Evolutionary conservation across 2,888 invertebrate species (phyloP), one percentile per base, ranked within the genome.

Genomic region (Scrobipalpa costella): DNA sequence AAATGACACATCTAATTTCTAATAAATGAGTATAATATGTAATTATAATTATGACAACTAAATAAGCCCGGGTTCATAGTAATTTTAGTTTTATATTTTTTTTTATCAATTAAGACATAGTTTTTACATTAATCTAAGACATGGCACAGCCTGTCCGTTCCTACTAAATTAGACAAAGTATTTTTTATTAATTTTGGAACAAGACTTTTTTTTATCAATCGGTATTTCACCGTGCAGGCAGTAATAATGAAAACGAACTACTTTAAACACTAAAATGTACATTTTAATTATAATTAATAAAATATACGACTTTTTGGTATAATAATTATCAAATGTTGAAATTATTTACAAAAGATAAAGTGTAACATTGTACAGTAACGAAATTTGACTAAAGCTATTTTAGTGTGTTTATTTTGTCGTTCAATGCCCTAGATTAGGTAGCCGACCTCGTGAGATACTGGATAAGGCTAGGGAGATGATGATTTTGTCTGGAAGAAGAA

Each of bases 151-250:
- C 86, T 71, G 80, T 73, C 70, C 55, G 68, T 72, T 71, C 73
- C 73, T 69, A 70, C 68, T 68, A 55, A 62, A 67, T 69, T 70
- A 72, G 73, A 70, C 73, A 69, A 72, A 69, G 65, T 58, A 60
- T 68, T 66, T 61, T 57, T 62, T 44, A 44, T 44, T 44, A n/a
- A 44, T 7, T 27, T 64, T 55, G 50, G 58, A 61, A 52, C 50
- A 52, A 21, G 49, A 17, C 11, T 57, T 47, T 57, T n/a, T 63
- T 63, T 63, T 65, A 52, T 55, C 63, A 66, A 68, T 88, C 88
- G 88, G 86, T 88, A 88, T 86, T 88, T 83, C 89, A 85, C 84
- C 83, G 84, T 85, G 89, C 89, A 82, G 73, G 77, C 78, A 77
- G 76, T 74, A 71, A 73, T 75, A 74, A 34, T 49, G 19, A 55